Evolutionary conservation across 2,113 vertebrate species (phyloP).

Genomic region (Scomber colias): DNA sequence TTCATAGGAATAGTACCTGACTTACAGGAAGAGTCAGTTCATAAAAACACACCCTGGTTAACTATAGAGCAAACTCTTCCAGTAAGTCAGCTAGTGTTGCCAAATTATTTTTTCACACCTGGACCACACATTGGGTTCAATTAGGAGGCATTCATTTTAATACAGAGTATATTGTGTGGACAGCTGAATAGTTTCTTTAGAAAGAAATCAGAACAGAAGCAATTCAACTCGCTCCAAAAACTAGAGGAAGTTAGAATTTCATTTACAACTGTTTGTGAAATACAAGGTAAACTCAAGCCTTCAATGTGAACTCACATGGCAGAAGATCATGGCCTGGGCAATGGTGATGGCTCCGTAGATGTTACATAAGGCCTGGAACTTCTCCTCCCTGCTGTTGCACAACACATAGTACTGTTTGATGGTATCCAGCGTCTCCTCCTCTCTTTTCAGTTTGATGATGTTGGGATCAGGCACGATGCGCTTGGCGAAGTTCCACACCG

Average conservation of each 20-base stretch:
- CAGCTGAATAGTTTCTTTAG: too few relatives aligned
- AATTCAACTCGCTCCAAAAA: neutral
- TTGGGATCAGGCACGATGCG: constrained; percentile 96
- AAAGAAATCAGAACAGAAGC: too few relatives aligned
- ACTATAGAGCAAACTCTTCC: neutral
- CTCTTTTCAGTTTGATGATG: constrained; percentile 95
- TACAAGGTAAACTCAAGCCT: neutral
- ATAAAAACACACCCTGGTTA: neutral
- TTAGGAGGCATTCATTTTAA: too few relatives aligned
- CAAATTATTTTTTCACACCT: neutral
- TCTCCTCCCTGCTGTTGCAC: constrained; percentile 93
- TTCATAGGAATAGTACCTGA: neutral
- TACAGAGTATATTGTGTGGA: too few relatives aligned
- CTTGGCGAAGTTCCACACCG: constrained; percentile 95
- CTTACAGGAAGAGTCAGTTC: neutral
- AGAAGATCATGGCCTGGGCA: constrained; percentile 97
- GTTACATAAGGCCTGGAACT: constrained; percentile 95
- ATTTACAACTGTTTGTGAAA: neutral
- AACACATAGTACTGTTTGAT: constrained; percentile 97
- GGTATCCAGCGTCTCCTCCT: constrained; percentile 97
- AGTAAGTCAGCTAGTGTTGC: neutral
- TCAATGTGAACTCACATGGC: constrained; percentile 87
- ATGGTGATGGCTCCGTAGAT: constrained; percentile 96
- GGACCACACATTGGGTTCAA: neutral
- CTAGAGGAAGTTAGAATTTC: neutral